phyloP scores from a whole-genome alignment of 2,113 vertebrate genomes.

The Grantiella picta region DNA sequence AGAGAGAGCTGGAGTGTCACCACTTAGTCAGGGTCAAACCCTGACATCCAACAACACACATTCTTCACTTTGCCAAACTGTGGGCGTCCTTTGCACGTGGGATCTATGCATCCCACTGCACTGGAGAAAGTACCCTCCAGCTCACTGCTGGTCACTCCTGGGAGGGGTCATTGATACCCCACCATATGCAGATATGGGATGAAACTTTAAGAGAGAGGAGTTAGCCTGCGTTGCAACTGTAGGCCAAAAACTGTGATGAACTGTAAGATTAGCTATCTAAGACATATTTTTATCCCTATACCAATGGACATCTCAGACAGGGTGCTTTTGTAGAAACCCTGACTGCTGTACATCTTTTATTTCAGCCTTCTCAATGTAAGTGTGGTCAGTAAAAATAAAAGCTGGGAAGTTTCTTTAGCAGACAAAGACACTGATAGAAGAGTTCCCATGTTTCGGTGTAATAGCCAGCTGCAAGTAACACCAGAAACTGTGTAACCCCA shows the following conservation, averaged over 20 bases:
- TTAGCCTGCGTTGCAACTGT: background rate
- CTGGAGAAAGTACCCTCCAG: background rate
- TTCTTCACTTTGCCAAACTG: background rate
- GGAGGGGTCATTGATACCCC: rapidly evolving
- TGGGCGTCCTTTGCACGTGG: background rate
- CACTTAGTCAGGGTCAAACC: too few relatives aligned
- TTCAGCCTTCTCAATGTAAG: background rate
- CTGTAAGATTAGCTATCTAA: background rate
- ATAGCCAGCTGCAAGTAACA: background rate
- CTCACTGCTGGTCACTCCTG: background rate
- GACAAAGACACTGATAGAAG: background rate
- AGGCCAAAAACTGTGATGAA: background rate
- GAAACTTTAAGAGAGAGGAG: background rate
- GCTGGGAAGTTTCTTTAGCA: background rate
- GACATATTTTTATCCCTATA: background rate
- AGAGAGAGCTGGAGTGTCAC: too few relatives aligned
- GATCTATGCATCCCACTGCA: background rate
- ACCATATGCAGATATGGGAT: background rate
- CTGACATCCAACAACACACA: background rate
- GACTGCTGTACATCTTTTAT: background rate
- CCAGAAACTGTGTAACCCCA: background rate
- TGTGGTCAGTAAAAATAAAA: background rate
- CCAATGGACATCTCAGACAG: background rate
- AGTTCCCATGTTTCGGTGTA: background rate
- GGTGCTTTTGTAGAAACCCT: background rate